A percentile compares a stretch with the other conserved stretches of the same genome.
Conservation (phyloP, 2,113 vertebrate genomes). For the Eudyptes chrysolophus region DNA sequence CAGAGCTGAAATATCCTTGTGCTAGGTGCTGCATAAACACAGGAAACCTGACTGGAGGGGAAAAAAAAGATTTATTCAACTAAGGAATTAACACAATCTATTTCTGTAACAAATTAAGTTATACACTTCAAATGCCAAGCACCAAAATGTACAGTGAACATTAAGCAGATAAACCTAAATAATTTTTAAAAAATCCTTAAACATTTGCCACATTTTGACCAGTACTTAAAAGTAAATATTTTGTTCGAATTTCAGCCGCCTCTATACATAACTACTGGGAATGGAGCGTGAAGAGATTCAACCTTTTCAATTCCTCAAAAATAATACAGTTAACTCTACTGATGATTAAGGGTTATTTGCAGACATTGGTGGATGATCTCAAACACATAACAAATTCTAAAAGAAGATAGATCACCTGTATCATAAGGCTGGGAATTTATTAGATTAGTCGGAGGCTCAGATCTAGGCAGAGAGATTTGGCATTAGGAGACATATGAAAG, state of each 20-base stretch:
- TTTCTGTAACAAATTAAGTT: neutral
- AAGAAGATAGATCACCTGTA: neutral
- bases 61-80: neutral
- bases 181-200: neutral
- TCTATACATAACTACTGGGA: neutral
- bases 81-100: neutral
- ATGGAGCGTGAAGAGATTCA: neutral
- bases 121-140: neutral
- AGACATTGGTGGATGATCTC: neutral
- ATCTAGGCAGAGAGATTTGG: neutral
- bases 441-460: slow-evolving; percentile 32
- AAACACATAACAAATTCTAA: neutral
- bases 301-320: neutral
- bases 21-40: neutral
- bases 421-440: neutral
- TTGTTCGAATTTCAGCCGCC: neutral
- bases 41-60: neutral
- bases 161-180: neutral
- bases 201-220: neutral
- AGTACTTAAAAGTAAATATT: neutral
- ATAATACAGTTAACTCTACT: neutral
- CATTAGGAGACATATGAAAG: neutral
- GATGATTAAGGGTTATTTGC: neutral
- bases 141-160: neutral
- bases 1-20: neutral